Conservation (phyloP, 1,140 invertebrate genomes). For the Drosophila orosa region DNA sequence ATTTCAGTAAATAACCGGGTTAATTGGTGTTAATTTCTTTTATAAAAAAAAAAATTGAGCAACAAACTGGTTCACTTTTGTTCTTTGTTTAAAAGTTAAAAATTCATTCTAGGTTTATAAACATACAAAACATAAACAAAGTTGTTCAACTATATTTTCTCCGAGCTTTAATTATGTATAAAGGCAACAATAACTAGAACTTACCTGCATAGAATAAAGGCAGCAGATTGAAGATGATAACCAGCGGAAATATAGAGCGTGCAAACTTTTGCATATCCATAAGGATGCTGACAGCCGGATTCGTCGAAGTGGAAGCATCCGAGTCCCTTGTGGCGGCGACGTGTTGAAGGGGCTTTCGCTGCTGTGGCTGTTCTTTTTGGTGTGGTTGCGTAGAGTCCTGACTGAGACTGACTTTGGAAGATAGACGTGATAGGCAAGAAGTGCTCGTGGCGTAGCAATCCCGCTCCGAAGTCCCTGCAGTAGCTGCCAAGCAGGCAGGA, state of each 20-base stretch:
- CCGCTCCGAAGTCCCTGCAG: conserved; percentile 53
- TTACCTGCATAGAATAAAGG: conserved; percentile 84
- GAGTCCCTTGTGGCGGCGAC: conserved; percentile 42
- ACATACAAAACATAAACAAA: not conserved
- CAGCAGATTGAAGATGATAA: conserved; percentile 84
- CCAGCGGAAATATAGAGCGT: conserved; percentile 78
- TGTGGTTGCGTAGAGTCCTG: conserved; percentile 52
- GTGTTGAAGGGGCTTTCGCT: conserved; percentile 55
- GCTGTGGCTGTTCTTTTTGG: conserved; percentile 53
- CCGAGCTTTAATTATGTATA: not conserved
- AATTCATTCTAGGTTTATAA: not conserved
- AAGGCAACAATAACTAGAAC: conserved; percentile 23
- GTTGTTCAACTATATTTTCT: not conserved
- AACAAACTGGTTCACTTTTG: not conserved
- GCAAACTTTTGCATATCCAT: conserved; percentile 79
- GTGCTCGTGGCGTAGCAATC: conserved; percentile 28
- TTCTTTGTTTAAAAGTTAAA: not conserved
- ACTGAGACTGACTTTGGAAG: conserved; percentile 70
- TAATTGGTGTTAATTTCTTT: not conserved
- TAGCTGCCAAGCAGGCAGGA: conserved; percentile 49
- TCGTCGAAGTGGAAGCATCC: conserved; percentile 41
- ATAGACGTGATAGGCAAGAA: conserved; percentile 68
- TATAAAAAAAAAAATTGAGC: not conserved
- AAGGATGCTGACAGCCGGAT: conserved; percentile 65
- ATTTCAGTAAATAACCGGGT: not conserved